A percentile compares a stretch with the other conserved stretches of the same genome.
Evolutionary conservation across 1,140 invertebrate genomes (phyloP).

Genomic region (Cataglyphis hispanica): DNA sequence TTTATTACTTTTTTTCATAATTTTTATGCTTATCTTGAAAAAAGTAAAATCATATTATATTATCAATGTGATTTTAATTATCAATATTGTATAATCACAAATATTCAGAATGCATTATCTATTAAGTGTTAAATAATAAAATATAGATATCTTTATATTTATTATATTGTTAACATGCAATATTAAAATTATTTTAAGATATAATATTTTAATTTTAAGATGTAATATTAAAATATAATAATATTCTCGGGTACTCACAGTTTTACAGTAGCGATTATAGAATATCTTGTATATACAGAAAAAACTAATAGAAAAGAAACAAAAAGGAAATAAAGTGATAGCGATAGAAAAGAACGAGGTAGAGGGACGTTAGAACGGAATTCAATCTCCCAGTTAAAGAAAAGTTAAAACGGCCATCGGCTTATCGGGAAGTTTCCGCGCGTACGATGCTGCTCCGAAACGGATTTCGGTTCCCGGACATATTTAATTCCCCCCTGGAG

Average conservation of each 20-base stretch:
- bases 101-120: too few relatives aligned
- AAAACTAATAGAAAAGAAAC: background rate
- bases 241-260: background rate
- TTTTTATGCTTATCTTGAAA: too few relatives aligned
- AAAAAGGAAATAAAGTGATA: background rate
- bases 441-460: slow-evolving; percentile 64
- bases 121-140: too few relatives aligned
- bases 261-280: background rate
- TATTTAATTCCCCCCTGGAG: slow-evolving; percentile 72
- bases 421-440: slow-evolving; percentile 72
- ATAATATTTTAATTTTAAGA: too few relatives aligned
- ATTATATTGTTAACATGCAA: too few relatives aligned
- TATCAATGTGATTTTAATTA: too few relatives aligned
- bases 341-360: background rate
- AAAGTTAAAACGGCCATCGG: slow-evolving; percentile 74
- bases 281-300: background rate
- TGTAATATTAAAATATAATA: too few relatives aligned
- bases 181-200: too few relatives aligned
- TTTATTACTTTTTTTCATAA: too few relatives aligned
- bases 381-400: slow-evolving; percentile 75
- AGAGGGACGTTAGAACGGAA: slow-evolving; percentile 36
- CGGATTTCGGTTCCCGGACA: slow-evolving; percentile 69
- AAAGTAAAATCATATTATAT: too few relatives aligned
- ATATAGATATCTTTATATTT: too few relatives aligned
- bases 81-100: too few relatives aligned